Evolutionary conservation across 2,797 vertebrate genomes (phyloP).

Genomic region (Sebastes reedi): DNA sequence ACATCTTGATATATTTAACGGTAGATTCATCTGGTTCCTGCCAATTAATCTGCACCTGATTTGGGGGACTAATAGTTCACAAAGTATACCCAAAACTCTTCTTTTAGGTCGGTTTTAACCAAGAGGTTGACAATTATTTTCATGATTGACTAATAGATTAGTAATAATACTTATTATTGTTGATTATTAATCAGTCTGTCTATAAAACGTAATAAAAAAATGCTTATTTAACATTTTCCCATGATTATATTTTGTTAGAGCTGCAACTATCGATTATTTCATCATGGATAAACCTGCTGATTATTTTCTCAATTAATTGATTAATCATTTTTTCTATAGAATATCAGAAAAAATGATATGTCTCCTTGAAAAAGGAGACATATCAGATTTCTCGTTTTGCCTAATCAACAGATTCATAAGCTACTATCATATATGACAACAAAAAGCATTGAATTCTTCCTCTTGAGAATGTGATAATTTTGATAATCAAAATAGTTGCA

Average conservation of each 20-base stretch:
- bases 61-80: neutral
- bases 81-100: neutral
- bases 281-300: neutral
- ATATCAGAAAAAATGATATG: neutral
- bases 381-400: neutral
- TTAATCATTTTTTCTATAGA: neutral
- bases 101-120: neutral
- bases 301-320: too few species aligned
- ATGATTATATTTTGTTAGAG: neutral
- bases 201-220: neutral
- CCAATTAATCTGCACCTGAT: neutral
- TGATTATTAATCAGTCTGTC: neutral
- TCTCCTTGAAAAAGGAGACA: neutral
- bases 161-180: neutral
- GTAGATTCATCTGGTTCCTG: neutral
- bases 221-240: neutral
- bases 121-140: neutral
- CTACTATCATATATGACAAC: neutral
- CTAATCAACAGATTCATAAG: neutral
- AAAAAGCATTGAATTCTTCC: neutral
- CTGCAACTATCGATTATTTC: neutral
- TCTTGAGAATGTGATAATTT: neutral
- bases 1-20: constrained; percentile 2
- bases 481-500: neutral
- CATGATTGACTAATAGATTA: neutral